Evolutionary conservation across 2,113 vertebrate genomes (phyloP), one percentile per base, ranked within the genome.

Genomic region (Dipodomys merriami): DNA sequence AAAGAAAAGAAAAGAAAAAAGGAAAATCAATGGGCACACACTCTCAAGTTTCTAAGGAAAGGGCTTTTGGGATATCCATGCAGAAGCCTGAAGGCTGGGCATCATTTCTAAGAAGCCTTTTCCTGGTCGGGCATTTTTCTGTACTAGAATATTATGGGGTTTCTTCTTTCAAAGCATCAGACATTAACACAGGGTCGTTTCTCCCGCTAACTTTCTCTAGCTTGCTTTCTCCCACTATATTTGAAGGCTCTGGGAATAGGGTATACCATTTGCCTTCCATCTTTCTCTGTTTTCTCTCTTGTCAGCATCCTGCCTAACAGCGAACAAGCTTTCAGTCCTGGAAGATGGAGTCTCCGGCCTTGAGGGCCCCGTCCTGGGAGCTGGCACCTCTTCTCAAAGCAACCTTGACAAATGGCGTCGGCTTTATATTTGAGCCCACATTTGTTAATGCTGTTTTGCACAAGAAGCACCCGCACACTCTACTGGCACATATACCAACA

Each of bases 361-460:
- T 79, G 10, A 60, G 81, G 77, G 93, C n/a, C 68, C 69, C 0
- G 0, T 7, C 7, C 81, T 27, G 16, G 69, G 93, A 91, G 74
- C 85, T 86, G 91, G 85, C 67, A 93, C 39, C 53, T 88, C 68
- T 83, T 88, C 67, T 79, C 76, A 71, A 90, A 91, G 29, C 84
- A 88, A 16, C 79, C 8, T 46, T 90, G 90, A 95, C 95, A 94
- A 95, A 96, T 69, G n/a, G 62, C 85, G 94, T 25, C 0, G 11
- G 62, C 82, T 96, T 95, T 96, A 82, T 83, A 19, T 89, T 44
- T 39, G 22, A 91, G 86, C 65, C 46, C 78, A 62, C 88, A 44
- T 94, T 92, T 84, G 81, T 95, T 93, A 76, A 57, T 72, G 74
- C 74, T 46, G n/a, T 72, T 94, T 87, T 94, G 80, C 69, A 83